Evolutionary conservation across 1,140 invertebrate genomes (phyloP).

Genomic region (Anastatus disparis): DNA sequence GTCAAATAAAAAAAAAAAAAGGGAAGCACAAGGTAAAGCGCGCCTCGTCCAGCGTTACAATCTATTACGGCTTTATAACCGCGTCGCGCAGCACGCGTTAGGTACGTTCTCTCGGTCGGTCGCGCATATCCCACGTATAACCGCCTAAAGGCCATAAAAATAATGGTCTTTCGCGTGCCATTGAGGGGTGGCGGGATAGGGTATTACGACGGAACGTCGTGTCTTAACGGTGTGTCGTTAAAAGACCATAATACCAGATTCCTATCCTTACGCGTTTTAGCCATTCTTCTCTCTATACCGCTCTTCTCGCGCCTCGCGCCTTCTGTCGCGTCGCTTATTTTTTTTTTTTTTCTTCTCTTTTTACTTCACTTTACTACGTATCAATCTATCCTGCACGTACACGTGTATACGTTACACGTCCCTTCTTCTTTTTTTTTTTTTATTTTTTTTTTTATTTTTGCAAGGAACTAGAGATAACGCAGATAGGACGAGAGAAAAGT

Average conservation of each 20-base stretch:
- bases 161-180: constrained; percentile 5
- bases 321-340: no score
- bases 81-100: neutral
- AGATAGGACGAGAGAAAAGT: neutral
- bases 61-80: neutral
- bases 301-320: no score
- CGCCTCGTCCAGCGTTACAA: neutral
- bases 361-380: neutral
- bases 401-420: no score
- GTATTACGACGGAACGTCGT: neutral
- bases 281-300: no score
- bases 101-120: neutral
- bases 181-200: no score
- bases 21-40: neutral
- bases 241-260: constrained; percentile 44
- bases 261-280: neutral
- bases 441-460: no score
- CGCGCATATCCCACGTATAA: neutral
- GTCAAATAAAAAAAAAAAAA: no score
- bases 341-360: no score
- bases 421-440: no score
- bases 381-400: neutral
- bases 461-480: no score
- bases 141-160: constrained; percentile 13
- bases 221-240: constrained; percentile 47